These are phyloP conservation scores for Gadus macrocephalus DNA, from an alignment of 2,113 vertebrate species.

Conservation along the genomic window DNA sequence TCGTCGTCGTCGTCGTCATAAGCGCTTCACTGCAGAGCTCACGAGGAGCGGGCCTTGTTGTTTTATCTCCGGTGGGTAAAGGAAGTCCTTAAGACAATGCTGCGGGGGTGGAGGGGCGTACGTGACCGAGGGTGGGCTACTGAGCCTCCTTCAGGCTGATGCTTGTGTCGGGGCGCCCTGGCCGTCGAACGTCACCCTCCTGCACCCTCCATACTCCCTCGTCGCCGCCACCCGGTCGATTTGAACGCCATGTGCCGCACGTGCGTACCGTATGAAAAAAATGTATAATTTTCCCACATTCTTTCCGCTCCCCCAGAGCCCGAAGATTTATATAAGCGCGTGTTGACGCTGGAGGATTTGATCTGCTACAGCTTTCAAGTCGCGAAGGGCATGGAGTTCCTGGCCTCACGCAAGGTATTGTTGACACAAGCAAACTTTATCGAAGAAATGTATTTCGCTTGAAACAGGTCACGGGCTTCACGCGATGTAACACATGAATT, in stretches of 20 bases:
- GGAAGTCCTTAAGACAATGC: slow-evolving; percentile 47
- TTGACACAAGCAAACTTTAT: neutral
- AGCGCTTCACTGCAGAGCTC: slow-evolving; percentile 47
- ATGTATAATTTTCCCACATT: slow-evolving; percentile 14
- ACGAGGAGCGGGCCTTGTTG: slow-evolving; percentile 25
- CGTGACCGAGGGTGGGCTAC: slow-evolving; percentile 27
- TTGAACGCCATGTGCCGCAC: neutral
- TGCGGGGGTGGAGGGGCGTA: slow-evolving; percentile 20
- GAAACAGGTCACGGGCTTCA: neutral
- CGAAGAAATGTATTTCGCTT: neutral
- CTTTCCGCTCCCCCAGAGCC: slow-evolving; percentile 70
- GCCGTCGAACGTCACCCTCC: too few species aligned
- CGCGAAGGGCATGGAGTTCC: slow-evolving; percentile 94
- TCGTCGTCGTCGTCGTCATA: slow-evolving; percentile 30
- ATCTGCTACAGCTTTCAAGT: slow-evolving; percentile 97
- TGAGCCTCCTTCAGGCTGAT: neutral
- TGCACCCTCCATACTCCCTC: too few species aligned
- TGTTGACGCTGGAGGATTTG: slow-evolving; percentile 87
- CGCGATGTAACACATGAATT: neutral
- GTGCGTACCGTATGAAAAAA: neutral
- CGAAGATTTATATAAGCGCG: slow-evolving; percentile 86
- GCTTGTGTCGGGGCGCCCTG: too few species aligned
- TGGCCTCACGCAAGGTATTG: slow-evolving; percentile 89
- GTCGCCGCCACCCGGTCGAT: too few species aligned
- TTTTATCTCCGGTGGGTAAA: slow-evolving; percentile 27